Evolutionary conservation across 2,797 vertebrate genomes (phyloP), one percentile per base, ranked within the genome.

Genomic region (Botia kubotai): DNA sequence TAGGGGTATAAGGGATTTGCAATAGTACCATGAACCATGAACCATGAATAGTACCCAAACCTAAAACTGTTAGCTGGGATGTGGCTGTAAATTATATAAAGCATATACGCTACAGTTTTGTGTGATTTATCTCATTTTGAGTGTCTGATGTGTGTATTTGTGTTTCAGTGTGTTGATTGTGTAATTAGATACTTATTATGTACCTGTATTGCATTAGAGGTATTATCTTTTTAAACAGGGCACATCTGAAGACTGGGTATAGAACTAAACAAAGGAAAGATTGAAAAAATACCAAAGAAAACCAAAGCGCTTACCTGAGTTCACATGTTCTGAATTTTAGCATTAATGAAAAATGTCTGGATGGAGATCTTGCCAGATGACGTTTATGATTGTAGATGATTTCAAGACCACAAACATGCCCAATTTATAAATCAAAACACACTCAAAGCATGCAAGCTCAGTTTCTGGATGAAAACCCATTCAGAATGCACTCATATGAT

Each of bases 301-400:
- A 69, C 10, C 33, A 1, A 10, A 46, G 52, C 58, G 75, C 65
- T 77, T 46, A 69, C 65, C 66, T 48, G 63, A 66, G 63, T 66
- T 66, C 63, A 66, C 17, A 39, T 66, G 36, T 69, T 69, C 53
- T 48, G 75, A 48, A 36, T 12, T 77, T 48, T 48, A 69, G 36
- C 39, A 26, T 19, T 48, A 69, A 33, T 57, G 65, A 36, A 29
- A 68, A 68, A 57, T 33, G 53, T 46, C 43, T 69, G 66, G 66
- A 58, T 48, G 66, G 58, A 33, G 16, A 39, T 69, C 58, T 77
- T 53, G 43, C 65, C 75, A 58, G 65, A 43, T 69, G 75, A 57
- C 21, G 12, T 58, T 11, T 71, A 8, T 39, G 74, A 77, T 71
- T 79, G n/a, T 33, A 71, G 57, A 65, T 29, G 50, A 65, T 52